phyloP scores from a whole-genome alignment of 2,113 vertebrate genomes.

The Alosa alosa region DNA sequence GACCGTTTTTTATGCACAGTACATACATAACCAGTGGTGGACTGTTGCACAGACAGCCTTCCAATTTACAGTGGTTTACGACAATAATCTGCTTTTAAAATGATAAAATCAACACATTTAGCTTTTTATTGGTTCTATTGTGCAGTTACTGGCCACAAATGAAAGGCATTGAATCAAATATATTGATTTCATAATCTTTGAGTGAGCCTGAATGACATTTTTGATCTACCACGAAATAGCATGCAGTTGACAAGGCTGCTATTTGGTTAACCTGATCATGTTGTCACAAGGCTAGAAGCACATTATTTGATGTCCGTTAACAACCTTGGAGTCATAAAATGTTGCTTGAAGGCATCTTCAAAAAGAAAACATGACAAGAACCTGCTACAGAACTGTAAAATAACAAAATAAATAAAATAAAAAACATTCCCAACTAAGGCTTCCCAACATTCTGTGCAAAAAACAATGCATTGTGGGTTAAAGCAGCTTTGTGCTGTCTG shows the following conservation, averaged over 20 bases:
- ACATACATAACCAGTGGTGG: slow-evolving; percentile 56
- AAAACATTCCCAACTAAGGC: slow-evolving; percentile 60
- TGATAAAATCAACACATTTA: slow-evolving; percentile 48
- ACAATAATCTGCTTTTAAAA: slow-evolving; percentile 49
- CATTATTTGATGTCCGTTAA: slow-evolving; percentile 47
- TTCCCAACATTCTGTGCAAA: slow-evolving; percentile 69
- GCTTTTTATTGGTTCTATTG: slow-evolving; percentile 43
- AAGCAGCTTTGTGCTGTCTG: slow-evolving; percentile 31
- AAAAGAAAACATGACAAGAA: slow-evolving; percentile 27
- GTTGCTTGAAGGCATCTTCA: slow-evolving; percentile 57
- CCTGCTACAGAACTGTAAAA: slow-evolving; percentile 54
- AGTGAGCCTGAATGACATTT: slow-evolving; percentile 36
- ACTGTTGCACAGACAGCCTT: slow-evolving; percentile 35
- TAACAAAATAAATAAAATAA: slow-evolving; percentile 37
- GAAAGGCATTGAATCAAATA: slow-evolving; percentile 36
- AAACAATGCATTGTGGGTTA: slow-evolving; percentile 53
- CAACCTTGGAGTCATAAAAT: slow-evolving; percentile 59
- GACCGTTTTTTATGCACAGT: slow-evolving; percentile 43
- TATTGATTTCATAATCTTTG: slow-evolving; percentile 16
- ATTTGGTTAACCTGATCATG: slow-evolving; percentile 48
- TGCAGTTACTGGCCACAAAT: slow-evolving; percentile 45
- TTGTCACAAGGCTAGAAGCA: slow-evolving; percentile 36
- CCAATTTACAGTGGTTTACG: slow-evolving; percentile 45
- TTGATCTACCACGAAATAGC: slow-evolving; percentile 43
- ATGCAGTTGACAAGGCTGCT: slow-evolving; percentile 50